These are phyloP conservation scores for Acestrorhynchus altus DNA, from an alignment of 2,797 vertebrate species.

Conservation along the genomic window DNA sequence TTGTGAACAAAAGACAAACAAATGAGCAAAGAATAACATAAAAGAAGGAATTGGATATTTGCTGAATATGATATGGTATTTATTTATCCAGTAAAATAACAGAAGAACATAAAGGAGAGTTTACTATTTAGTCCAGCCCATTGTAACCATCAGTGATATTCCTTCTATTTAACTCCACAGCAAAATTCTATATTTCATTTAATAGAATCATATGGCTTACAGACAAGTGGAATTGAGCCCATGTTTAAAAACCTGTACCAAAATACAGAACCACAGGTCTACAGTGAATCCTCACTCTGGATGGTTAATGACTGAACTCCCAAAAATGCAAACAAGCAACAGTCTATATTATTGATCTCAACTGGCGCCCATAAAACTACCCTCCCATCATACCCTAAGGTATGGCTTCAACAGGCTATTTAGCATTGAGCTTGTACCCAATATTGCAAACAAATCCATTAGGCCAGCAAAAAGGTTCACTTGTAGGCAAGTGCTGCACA, in stretches of 20 bases:
- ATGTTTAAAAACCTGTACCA: neutral
- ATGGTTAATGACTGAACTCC: neutral
- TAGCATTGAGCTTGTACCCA: neutral
- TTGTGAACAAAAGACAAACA: too few relatives aligned
- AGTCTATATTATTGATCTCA: conserved; percentile 10
- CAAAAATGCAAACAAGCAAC: neutral
- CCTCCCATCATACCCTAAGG: neutral
- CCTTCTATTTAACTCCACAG: neutral
- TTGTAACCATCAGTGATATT: neutral
- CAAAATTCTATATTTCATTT: neutral
- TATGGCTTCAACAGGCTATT: neutral
- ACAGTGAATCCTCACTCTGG: neutral
- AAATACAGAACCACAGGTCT: neutral
- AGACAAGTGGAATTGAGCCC: neutral
- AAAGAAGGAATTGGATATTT: too few relatives aligned
- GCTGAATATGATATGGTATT: too few relatives aligned
- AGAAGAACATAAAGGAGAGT: neutral
- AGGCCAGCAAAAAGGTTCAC: neutral
- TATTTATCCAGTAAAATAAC: too few relatives aligned
- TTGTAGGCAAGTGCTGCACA: neutral
- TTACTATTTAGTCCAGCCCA: neutral
- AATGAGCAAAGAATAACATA: too few relatives aligned
- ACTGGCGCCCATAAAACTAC: neutral
- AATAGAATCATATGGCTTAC: neutral
- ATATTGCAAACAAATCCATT: neutral